Conservation (phyloP, 2,797 vertebrate genomes). For the Pteronotus mesoamericanus region DNA sequence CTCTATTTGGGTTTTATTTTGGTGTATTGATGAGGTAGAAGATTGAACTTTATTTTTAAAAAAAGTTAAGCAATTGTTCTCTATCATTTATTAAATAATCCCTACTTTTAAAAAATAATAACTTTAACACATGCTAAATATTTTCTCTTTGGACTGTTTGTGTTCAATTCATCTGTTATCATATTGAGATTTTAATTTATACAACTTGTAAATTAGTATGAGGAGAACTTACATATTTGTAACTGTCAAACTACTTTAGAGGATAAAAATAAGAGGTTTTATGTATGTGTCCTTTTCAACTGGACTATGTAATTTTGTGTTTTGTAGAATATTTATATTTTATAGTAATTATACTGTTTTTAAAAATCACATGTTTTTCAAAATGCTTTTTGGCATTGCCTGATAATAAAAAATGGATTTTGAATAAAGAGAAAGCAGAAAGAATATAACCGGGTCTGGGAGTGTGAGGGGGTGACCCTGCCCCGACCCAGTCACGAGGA, state of each 20-base stretch:
- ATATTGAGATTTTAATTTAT: constrained; percentile 15
- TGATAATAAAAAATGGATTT: not conserved
- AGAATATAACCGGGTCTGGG: no score
- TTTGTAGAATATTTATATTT: constrained; percentile 35
- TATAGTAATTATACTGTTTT: not conserved
- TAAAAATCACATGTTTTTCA: not conserved
- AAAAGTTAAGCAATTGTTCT: not conserved
- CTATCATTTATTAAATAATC: not conserved
- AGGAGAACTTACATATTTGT: not conserved
- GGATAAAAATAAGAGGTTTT: not conserved
- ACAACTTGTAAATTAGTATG: constrained; percentile 10
- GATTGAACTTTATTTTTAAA: not conserved
- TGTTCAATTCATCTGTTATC: not conserved
- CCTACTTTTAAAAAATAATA: not conserved
- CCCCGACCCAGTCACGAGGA: no score
- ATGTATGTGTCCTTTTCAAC: not conserved
- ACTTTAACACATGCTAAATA: not conserved
- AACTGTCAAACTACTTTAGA: not conserved
- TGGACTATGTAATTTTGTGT: not conserved
- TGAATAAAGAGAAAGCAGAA: not conserved
- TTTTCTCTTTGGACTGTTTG: not conserved
- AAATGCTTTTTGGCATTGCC: not conserved
- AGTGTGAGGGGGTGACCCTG: no score
- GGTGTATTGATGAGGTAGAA: constrained; percentile 5
- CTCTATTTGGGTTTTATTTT: not conserved